These are phyloP conservation scores for Oncorhynchus kisutch DNA, from an alignment of 2,113 vertebrate genomes.

Conservation along the genomic window DNA sequence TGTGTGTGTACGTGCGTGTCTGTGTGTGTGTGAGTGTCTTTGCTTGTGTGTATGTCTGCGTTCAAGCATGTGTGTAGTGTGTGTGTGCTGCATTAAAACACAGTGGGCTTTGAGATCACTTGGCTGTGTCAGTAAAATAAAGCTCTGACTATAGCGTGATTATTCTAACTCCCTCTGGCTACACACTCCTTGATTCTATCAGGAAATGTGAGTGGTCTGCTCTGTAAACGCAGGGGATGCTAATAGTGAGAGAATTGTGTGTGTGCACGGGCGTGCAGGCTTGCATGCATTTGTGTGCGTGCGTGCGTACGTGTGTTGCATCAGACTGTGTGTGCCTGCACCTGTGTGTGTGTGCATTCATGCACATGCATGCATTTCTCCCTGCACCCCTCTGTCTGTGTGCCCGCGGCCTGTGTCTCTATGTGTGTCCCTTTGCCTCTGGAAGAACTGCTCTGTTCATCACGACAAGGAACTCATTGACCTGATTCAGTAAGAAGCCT, in stretches of 20 bases:
- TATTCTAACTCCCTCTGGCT: not conserved
- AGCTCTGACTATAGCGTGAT: not conserved
- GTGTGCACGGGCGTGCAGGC: slow-evolving; percentile 19
- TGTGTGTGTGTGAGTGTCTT: not conserved
- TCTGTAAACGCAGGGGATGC: slow-evolving; percentile 34
- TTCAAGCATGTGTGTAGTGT: slow-evolving; percentile 8
- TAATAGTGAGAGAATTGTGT: slow-evolving; percentile 51
- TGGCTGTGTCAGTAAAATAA: not conserved
- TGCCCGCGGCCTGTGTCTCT: not conserved
- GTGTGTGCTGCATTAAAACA: not conserved
- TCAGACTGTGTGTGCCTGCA: slow-evolving; percentile 1
- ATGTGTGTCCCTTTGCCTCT: slow-evolving; percentile 41
- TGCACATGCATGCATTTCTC: slow-evolving; percentile 18
- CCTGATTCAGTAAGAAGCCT: slow-evolving; percentile 83
- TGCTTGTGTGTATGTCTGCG: not conserved
- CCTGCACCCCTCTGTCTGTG: not conserved
- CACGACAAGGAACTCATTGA: slow-evolving; percentile 81
- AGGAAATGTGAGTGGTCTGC: slow-evolving; percentile 12
- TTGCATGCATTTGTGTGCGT: slow-evolving; percentile 8
- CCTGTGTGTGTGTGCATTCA: not conserved
- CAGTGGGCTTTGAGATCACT: not conserved
- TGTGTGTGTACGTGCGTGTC: slow-evolving; percentile 5
- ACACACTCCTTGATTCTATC: slow-evolving; percentile 13
- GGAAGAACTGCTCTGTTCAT: slow-evolving; percentile 75
- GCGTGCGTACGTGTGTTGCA: slow-evolving; percentile 10